A percentile compares a stretch with the other conserved stretches of the same genome.
Evolutionary conservation across 2,888 invertebrate species (phyloP).

Genomic region (Calliphora vomitoria): DNA sequence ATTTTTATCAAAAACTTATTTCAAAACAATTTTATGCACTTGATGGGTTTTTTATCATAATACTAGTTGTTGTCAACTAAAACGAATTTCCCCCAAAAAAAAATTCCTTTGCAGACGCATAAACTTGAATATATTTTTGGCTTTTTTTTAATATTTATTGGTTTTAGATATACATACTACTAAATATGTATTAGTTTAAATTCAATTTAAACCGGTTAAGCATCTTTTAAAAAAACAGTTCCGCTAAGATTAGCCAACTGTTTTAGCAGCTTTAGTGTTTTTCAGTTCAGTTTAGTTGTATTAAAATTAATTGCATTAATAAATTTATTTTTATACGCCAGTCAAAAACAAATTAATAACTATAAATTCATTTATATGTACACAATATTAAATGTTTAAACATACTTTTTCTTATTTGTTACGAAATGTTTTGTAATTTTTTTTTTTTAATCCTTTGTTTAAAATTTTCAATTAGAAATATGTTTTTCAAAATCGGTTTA

Average conservation of each 20-base stretch:
- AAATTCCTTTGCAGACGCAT: neutral
- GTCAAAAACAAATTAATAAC: neutral
- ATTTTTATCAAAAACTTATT: too few species aligned
- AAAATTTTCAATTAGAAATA: neutral
- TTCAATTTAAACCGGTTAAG: conserved; percentile 44
- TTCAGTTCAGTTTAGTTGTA: neutral
- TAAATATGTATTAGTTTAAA: neutral
- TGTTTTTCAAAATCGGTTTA: neutral
- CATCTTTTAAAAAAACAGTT: conserved; percentile 38
- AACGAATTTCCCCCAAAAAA: conserved; percentile 10
- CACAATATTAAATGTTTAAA: neutral
- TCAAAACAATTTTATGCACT: too few species aligned
- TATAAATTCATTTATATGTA: neutral
- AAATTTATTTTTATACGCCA: conserved; percentile 19
- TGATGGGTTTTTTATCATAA: too few species aligned
- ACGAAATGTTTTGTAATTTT: neutral
- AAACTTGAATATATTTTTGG: conserved; percentile 34
- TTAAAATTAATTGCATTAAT: conserved; percentile 17
- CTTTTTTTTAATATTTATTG: conserved; percentile 9
- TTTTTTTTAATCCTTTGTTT: neutral
- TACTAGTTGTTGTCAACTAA: neutral
- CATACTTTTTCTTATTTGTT: neutral
- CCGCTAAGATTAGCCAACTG: conserved; percentile 26
- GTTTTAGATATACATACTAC: neutral
- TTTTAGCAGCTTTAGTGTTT: conserved; percentile 13